Evolutionary conservation across 2,113 vertebrate species (phyloP).

Genomic region (Tringa solitaria): DNA sequence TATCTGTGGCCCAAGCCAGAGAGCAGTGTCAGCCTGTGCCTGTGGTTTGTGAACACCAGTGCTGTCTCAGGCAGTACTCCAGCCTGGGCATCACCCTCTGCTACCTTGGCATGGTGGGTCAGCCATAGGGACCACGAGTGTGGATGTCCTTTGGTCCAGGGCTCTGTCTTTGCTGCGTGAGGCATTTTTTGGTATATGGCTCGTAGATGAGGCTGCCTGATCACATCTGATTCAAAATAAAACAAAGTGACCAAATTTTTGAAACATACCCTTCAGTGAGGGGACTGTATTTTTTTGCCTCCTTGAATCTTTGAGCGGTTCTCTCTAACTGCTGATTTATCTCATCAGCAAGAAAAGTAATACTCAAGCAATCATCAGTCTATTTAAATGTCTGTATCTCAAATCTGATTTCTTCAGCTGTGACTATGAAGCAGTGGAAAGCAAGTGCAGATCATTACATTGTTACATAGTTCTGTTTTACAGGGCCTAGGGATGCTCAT

Average conservation of each 20-base stretch:
- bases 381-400: background rate
- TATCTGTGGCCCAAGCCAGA: background rate
- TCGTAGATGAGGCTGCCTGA: background rate
- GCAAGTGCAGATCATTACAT: background rate
- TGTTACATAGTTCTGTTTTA: background rate
- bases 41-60: rapidly evolving
- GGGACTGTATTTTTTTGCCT: background rate
- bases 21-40: background rate
- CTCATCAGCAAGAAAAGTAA: background rate
- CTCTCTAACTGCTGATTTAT: background rate
- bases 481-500: background rate
- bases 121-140: background rate
- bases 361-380: background rate
- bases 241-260: background rate
- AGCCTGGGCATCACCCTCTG: background rate
- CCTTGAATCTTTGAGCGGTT: background rate
- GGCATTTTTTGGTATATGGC: background rate
- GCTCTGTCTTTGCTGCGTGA: background rate
- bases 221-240: background rate
- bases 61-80: background rate
- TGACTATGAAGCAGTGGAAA: background rate
- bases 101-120: background rate
- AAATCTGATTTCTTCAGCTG: background rate
- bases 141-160: background rate
- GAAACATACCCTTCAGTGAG: background rate